Evolutionary conservation across 2,888 invertebrate species (phyloP).

Genomic region (Lasioglossum villosulum): DNA sequence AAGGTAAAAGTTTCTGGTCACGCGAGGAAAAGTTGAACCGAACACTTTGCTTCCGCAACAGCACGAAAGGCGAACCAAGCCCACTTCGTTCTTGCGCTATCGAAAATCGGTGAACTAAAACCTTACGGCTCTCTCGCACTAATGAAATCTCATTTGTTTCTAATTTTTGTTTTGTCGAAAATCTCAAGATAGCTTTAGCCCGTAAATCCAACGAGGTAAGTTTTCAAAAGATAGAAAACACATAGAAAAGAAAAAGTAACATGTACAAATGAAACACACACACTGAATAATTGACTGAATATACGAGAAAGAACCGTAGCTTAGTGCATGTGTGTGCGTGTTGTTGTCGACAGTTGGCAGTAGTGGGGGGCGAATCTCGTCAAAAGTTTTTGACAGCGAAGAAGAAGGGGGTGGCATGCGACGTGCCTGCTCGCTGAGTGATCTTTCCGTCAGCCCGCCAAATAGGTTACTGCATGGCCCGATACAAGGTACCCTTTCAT

Average conservation of each 20-base stretch:
- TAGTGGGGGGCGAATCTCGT: constrained; percentile 80
- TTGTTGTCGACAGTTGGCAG: constrained; percentile 83
- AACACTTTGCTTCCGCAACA: constrained; percentile 37
- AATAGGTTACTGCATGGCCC: constrained; percentile 88
- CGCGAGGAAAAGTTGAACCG: too few species aligned
- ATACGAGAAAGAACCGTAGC: constrained; percentile 63
- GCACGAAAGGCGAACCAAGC: constrained; percentile 30
- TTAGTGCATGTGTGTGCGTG: constrained; percentile 83
- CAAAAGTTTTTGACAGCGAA: constrained; percentile 83
- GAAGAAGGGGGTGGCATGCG: constrained; percentile 88
- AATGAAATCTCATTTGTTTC: neutral
- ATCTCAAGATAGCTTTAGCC: neutral
- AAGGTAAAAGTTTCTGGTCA: too few species aligned
- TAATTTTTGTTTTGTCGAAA: neutral
- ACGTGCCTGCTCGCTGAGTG: constrained; percentile 92
- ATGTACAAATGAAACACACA: constrained; percentile 7
- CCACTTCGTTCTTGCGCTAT: neutral
- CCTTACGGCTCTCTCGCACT: neutral
- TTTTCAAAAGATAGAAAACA: neutral
- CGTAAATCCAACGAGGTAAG: constrained; percentile 28
- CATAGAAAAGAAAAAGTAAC: neutral
- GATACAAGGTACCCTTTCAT: constrained; percentile 85
- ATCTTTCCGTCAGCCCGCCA: constrained; percentile 88
- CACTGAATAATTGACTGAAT: neutral
- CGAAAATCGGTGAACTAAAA: neutral